Percentiles rank a stretch among this genome's conserved stretches.
Conservation (phyloP, 2,797 vertebrate species). For the Myiothlypis chrysogaster region DNA sequence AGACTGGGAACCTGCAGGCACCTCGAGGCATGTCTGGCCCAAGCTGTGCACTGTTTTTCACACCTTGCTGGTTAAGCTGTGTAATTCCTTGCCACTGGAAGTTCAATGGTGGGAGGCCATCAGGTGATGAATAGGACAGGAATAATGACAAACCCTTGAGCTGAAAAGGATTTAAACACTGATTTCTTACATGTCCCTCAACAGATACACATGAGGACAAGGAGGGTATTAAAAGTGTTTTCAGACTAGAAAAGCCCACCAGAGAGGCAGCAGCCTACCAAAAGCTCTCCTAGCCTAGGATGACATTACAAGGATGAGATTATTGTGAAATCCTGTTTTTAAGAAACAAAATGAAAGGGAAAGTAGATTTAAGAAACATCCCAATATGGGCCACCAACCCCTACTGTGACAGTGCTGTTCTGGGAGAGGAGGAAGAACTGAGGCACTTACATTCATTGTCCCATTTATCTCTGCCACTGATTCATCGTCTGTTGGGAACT, state of each 20-base stretch:
- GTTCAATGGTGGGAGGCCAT: neutral
- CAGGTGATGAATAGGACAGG: neutral
- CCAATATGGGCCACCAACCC: neutral
- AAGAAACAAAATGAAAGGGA: neutral
- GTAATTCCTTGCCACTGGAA: neutral
- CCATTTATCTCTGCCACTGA: conserved; percentile 97
- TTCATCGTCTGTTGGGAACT: conserved; percentile 97
- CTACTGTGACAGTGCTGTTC: neutral
- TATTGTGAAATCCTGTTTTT: neutral
- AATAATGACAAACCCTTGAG: neutral
- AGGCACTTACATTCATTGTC: conserved; percentile 95
- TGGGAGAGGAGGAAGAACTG: neutral
- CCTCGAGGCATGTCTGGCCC: accelerated
- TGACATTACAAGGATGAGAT: neutral
- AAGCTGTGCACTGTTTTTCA: neutral
- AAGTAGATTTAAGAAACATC: neutral
- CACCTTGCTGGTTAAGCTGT: neutral
- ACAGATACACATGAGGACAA: neutral
- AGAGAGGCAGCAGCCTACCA: neutral
- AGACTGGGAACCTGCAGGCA: neutral
- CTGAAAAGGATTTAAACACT: neutral
- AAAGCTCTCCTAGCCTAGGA: neutral
- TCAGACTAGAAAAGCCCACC: neutral
- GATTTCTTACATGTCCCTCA: neutral
- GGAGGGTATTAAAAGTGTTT: neutral